phyloP scores from a whole-genome alignment of 2,797 vertebrate genomes.

The Trematomus bernacchii region DNA sequence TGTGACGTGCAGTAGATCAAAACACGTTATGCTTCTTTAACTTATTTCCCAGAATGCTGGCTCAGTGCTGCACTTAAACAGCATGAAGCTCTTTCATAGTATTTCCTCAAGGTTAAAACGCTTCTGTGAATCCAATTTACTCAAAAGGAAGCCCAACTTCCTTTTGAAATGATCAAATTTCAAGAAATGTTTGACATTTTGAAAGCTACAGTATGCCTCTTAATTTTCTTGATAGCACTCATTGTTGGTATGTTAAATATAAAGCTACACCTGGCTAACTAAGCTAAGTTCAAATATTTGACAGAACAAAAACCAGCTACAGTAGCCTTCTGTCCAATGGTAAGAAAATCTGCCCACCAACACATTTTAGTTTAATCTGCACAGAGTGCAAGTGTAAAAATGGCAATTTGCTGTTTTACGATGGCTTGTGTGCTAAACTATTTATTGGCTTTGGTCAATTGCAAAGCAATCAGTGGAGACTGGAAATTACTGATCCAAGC shows the following conservation, averaged over 20 bases:
- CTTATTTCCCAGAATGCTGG: not conserved
- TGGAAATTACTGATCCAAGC: not conserved
- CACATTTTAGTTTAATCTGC: not conserved
- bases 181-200: slow-evolving; percentile 12
- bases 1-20: slow-evolving; percentile 19
- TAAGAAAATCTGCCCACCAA: not conserved
- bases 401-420: not conserved
- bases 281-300: not conserved
- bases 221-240: not conserved
- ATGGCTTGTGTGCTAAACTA: not conserved
- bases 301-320: not conserved
- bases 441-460: not conserved
- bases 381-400: not conserved
- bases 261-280: not conserved
- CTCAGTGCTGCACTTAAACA: not conserved
- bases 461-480: not conserved
- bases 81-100: not conserved
- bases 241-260: not conserved
- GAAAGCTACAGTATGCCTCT: too few relatives aligned
- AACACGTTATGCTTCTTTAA: not conserved
- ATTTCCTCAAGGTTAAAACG: not conserved
- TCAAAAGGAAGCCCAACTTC: not conserved
- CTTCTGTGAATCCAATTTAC: slow-evolving; percentile 16
- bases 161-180: slow-evolving; percentile 2
- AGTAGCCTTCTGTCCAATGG: not conserved